phyloP scores from a whole-genome alignment of 1,140 invertebrate species.

The Drosophila bocki region DNA sequence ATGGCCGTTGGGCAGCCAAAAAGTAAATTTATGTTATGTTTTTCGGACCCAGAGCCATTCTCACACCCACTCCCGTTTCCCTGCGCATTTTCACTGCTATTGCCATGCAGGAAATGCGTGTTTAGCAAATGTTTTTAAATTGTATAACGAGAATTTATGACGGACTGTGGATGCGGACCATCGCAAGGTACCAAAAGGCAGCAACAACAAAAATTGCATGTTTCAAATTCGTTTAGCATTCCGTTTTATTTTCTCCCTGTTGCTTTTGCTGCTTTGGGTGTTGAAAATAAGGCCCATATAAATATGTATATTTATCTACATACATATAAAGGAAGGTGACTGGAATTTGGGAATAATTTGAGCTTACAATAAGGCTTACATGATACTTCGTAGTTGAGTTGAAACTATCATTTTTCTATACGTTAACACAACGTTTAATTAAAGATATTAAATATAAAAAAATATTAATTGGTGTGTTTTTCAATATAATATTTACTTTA shows the following conservation, averaged over 20 bases:
- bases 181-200: constrained; percentile 56
- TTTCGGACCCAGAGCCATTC: constrained; percentile 44
- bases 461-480: not conserved
- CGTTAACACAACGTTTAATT: too few relatives aligned
- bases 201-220: constrained; percentile 69
- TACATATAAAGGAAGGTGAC: not conserved
- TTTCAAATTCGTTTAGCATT: constrained; percentile 80
- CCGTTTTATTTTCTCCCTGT: constrained; percentile 47
- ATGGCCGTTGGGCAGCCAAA: constrained; percentile 60
- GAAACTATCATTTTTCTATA: not conserved
- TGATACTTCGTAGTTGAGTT: not conserved
- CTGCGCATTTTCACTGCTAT: constrained; percentile 38
- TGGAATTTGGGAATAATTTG: constrained; percentile 3
- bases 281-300: constrained; percentile 38
- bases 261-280: constrained; percentile 24
- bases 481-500: too few relatives aligned
- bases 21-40: constrained; percentile 78
- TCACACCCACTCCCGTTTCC: constrained; percentile 16
- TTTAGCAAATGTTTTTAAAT: constrained; percentile 84
- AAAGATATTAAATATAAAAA: too few relatives aligned
- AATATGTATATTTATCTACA: constrained; percentile 25
- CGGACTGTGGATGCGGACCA: constrained; percentile 38
- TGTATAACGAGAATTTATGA: constrained; percentile 84
- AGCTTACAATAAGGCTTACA: not conserved
- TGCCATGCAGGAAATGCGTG: constrained; percentile 77